Evolutionary conservation across 2,888 invertebrate genomes (phyloP).

Genomic region (Parascotia fuliginaria): DNA sequence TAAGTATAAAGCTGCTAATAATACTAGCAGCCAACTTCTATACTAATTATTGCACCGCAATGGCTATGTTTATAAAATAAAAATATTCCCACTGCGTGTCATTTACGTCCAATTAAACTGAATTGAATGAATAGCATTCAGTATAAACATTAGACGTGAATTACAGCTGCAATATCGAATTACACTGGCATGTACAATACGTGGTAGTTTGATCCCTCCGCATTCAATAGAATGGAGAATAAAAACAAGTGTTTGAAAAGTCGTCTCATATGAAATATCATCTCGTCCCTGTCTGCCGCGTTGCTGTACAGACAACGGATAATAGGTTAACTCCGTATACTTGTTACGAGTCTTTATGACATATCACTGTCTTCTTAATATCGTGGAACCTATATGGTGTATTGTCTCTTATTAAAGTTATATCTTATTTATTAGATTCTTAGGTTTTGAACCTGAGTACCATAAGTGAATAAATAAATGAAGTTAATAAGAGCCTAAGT

Average conservation of each 20-base stretch:
- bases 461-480: too few species aligned
- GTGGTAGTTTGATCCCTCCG: conserved; percentile 22
- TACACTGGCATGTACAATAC: conserved; percentile 50
- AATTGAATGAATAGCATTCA: conserved; percentile 55
- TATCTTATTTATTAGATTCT: too few species aligned
- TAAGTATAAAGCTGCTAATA: neutral
- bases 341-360: too few species aligned
- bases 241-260: conserved; percentile 54
- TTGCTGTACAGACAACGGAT: conserved; percentile 21
- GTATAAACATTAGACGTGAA: conserved; percentile 51
- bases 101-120: conserved; percentile 62
- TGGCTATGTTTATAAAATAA: conserved; percentile 19
- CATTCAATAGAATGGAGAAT: conserved; percentile 43
- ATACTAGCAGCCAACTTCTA: neutral
- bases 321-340: neutral
- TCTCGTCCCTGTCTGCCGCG: conserved; percentile 39
- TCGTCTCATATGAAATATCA: conserved; percentile 56
- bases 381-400: too few species aligned
- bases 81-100: conserved; percentile 23
- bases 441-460: too few species aligned
- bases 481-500: too few species aligned
- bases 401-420: too few species aligned
- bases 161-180: conserved; percentile 55
- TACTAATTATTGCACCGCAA: conserved; percentile 2
- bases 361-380: too few species aligned